Base-by-base conservation (phyloP, 2,888 invertebrate species). In the Temnothorax unifasciatus region DNA sequence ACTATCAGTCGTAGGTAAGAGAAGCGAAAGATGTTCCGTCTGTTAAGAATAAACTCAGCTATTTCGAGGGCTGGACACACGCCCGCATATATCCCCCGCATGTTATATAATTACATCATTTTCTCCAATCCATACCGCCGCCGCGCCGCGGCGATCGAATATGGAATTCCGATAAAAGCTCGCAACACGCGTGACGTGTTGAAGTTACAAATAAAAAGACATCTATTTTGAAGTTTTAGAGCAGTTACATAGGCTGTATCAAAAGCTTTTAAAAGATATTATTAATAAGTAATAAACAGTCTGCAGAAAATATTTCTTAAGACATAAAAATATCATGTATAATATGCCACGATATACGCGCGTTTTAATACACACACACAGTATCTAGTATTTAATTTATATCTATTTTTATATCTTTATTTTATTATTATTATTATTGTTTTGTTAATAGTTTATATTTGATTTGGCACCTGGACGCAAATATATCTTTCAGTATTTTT, bases 1-100 rank as follows among this genome's bases (percentile, higher is more conserved):
- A 76, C 77, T 83, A 73, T 79, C 90, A 90, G 86, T 87, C 89
- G 90, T 90, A 90, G 86, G 89, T 90, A 87, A 90, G 90, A 90
- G 89, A 87, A 89, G 91, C 92, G 91, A 92, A 92, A 92, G 92
- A 93, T 93, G 92, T 93, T 92, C 92, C 91, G 89, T 87, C 88
- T 89, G 93, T 93, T 92, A 94, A 94, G 93, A 95, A 94, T 94
- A 95, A 94, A 93, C 92, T 87, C 86, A 90, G 92, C 93, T 95
- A 94, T 94, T 94, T 94, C 85, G 88, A 89, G 92, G 91, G 88
- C 94, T 95, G 94, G 94, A 94, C 92, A 92, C 92, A 92, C 93
- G 94, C 94, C 93, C 94, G 92, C 92, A 91, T 93, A 84, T 88
- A 68, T 68, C 66, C 87, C 87, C 86, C 87, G 90, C 89, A 77